Percentiles rank a stretch among this genome's conserved stretches.
Evolutionary conservation across 2,113 vertebrate genomes (phyloP).

Genomic region (Marmota flaviventris): DNA sequence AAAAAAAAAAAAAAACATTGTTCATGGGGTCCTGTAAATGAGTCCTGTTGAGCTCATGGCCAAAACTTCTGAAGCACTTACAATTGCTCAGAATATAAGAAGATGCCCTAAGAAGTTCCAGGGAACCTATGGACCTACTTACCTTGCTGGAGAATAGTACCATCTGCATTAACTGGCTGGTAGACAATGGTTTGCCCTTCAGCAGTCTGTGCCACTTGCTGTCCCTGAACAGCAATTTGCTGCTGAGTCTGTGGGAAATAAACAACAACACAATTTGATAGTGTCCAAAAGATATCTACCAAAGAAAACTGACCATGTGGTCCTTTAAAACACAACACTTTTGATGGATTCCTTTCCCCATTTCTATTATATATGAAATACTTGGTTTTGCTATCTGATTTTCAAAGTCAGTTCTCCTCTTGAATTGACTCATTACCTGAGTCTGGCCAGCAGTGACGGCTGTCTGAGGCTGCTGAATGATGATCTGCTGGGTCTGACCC

Average conservation of each 20-base stretch:
- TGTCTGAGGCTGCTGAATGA: conserved; percentile 99
- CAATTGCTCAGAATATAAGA: neutral
- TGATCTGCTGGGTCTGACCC: conserved; percentile 98
- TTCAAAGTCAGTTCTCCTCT: neutral
- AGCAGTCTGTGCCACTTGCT: conserved; percentile 98
- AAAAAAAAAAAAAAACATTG: neutral
- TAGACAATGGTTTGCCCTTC: conserved; percentile 99
- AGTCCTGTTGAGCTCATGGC: neutral
- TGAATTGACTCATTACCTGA: conserved; percentile 90
- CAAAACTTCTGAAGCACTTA: neutral
- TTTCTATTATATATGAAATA: neutral
- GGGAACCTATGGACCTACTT: neutral
- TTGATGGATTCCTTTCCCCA: neutral
- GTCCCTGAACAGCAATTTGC: conserved; percentile 98
- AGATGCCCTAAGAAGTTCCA: neutral
- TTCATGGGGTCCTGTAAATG: neutral
- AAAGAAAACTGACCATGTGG: neutral
- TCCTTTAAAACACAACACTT: neutral
- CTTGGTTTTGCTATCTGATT: neutral
- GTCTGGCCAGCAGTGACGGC: conserved; percentile 98
- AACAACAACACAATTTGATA: neutral
- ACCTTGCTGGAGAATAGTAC: conserved; percentile 99
- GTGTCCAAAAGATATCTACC: neutral
- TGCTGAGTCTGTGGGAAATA: conserved; percentile 91
- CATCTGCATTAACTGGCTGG: conserved; percentile 98